Percentiles rank a stretch among this genome's conserved stretches.
Conservation (phyloP, 2,797 vertebrate genomes). For the Manis pentadactyla region DNA sequence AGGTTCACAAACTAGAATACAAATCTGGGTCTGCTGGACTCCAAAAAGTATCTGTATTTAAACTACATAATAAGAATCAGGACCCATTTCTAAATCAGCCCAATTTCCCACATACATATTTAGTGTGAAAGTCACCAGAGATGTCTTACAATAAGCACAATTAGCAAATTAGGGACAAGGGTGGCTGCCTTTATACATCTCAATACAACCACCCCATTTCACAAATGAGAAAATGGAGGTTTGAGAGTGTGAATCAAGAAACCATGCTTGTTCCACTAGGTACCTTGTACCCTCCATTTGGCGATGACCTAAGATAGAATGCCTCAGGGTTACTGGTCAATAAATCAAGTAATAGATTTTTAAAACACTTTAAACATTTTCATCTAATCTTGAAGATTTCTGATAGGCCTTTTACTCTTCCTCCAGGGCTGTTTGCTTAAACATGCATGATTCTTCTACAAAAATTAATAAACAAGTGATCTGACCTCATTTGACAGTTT, state of each 20-base stretch:
- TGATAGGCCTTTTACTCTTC: slow-evolving; percentile 4
- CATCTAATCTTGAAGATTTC: slow-evolving; percentile 31
- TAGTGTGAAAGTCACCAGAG: slow-evolving; percentile 44
- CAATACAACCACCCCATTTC: slow-evolving; percentile 23
- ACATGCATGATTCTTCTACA: slow-evolving; percentile 30
- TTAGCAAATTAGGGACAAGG: slow-evolving; percentile 14
- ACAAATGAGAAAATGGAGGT: slow-evolving; percentile 4
- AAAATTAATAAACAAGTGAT: slow-evolving; percentile 35
- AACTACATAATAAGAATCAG: slow-evolving; percentile 48
- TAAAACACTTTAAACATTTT: background rate
- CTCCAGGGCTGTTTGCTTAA: background rate
- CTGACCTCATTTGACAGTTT: slow-evolving; percentile 8
- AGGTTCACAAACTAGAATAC: slow-evolving; percentile 50
- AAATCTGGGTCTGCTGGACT: slow-evolving; percentile 11
- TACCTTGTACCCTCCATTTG: background rate
- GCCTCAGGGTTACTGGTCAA: background rate
- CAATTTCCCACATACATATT: slow-evolving; percentile 40
- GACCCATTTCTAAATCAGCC: slow-evolving; percentile 41
- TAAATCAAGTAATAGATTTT: slow-evolving; percentile 6
- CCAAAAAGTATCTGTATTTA: slow-evolving; percentile 13
- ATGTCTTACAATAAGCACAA: slow-evolving; percentile 10
- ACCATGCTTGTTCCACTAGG: background rate
- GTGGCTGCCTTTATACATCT: background rate
- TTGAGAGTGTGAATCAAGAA: slow-evolving; percentile 17
- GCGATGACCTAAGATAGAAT: slow-evolving; percentile 27